Conservation (phyloP, 2,113 vertebrate species). For the Kobus ellipsiprymnus region DNA sequence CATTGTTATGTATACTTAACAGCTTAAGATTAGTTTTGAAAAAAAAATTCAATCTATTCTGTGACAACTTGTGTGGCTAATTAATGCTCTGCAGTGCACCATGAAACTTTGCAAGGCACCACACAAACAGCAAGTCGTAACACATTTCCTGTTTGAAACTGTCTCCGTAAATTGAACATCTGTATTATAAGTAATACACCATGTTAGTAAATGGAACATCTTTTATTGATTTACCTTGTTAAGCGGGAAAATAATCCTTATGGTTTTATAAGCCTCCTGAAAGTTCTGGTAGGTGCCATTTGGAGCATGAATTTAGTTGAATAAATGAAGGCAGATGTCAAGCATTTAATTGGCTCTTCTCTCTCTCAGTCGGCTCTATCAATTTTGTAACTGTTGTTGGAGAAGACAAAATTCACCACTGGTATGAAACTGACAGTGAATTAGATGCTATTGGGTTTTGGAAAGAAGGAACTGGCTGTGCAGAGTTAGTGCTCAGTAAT, state of each 20-base stretch:
- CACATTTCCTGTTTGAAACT: not conserved
- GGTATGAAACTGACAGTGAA: not conserved
- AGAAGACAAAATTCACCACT: not conserved
- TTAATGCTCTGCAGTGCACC: not conserved
- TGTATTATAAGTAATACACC: not conserved
- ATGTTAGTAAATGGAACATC: not conserved
- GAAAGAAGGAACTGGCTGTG: not conserved
- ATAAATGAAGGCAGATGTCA: constrained; percentile 17
- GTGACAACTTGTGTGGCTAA: not conserved
- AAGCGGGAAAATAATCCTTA: not conserved
- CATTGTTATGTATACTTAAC: not conserved
- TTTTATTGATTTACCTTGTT: constrained; percentile 22
- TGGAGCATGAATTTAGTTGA: not conserved
- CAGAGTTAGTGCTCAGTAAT: not conserved
- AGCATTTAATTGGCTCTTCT: constrained; percentile 38
- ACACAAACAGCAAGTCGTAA: not conserved
- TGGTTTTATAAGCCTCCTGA: not conserved
- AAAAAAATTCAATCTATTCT: not conserved
- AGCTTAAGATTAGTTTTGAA: not conserved
- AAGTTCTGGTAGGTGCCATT: constrained; percentile 16
- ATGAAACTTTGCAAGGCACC: not conserved
- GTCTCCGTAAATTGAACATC: not conserved
- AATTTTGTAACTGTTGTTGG: not conserved
- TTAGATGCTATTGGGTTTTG: not conserved
- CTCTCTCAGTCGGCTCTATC: not conserved